Evolutionary conservation across 2,797 vertebrate species (phyloP).

Genomic region (Scolopax rusticola): DNA sequence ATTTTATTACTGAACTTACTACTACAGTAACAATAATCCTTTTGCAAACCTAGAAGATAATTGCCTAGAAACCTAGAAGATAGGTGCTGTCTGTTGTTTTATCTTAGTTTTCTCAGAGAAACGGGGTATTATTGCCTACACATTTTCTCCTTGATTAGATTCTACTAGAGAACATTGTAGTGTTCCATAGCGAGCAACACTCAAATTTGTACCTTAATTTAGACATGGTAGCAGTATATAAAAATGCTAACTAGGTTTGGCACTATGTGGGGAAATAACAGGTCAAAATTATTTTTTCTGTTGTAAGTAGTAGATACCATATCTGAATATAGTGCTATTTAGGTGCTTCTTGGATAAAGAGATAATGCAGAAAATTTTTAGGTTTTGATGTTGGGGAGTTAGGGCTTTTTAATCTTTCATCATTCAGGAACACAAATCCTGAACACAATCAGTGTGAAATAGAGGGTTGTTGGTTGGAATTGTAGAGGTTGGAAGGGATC

Average conservation of each 20-base stretch:
- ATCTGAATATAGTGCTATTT: not conserved
- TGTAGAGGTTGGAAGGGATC: too few relatives aligned
- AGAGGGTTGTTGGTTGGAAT: too few relatives aligned
- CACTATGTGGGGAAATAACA: not conserved
- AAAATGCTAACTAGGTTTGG: not conserved
- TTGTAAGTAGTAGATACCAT: not conserved
- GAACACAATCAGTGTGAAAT: not conserved
- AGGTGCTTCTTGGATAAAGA: not conserved
- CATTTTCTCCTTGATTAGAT: not conserved
- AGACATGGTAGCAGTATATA: not conserved
- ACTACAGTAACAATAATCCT: not conserved
- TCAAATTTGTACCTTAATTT: not conserved
- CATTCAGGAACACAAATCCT: not conserved
- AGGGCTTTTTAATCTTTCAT: not conserved
- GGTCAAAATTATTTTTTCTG: not conserved
- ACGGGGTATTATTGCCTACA: not conserved
- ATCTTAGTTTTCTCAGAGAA: not conserved
- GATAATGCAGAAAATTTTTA: not conserved
- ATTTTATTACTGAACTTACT: not conserved
- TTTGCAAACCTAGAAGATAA: not conserved
- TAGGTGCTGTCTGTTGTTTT: not conserved
- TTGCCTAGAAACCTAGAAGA: not conserved
- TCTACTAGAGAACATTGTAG: not conserved
- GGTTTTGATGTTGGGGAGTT: not conserved
- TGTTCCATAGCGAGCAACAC: not conserved